Evolutionary conservation across 2,888 invertebrate species (phyloP), one percentile per base, ranked within the genome.

Genomic region (Drosophila prolongata): DNA sequence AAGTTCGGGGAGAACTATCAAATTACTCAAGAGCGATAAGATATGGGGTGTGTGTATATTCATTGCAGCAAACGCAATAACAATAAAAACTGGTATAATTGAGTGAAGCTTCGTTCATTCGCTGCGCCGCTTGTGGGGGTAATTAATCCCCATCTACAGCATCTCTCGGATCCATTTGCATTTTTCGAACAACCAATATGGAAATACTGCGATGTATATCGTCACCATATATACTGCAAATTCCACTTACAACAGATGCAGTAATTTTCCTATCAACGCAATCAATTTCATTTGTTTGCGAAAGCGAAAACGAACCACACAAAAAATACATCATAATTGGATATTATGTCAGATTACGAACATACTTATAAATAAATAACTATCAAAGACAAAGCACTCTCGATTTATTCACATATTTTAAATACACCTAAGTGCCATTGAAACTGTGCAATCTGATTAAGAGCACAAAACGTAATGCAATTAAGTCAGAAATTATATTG

Each of bases 71-170:
- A 87, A 72, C 84, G 87, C 79, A 84, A 87, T 78, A 75, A 84
- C 57, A 87, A 87, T 87, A 66, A 75, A 78, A 81, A 85, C 69
- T 67, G 64, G 69, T 85, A 81, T 72, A 60, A 85, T 78, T 78
- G 65, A 66, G 40, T 59, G 68, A 38, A 50, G 62, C 77, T 74
- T 59, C 61, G 79, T 64, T 64, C 60, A 58, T 67, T 66, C 70
- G 56, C 47, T 44, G 19, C 27, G 34, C 13, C 24, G 46, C 35
- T 49, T 62, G 47, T 59, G 42, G 56, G 54, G 60, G 77, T 82
- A 89, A 85, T 86, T 89, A 86, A 88, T 88, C 76, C 67, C 57
- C 77, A 53, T 47, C 53, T 55, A 47, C 61, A 34, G 37, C 62
- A 62, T 53, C 72, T 47, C 53, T 37, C 43, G 60, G 34, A 42